phyloP scores from a whole-genome alignment of 2,888 invertebrate species.

The Cheilosia urbana region DNA sequence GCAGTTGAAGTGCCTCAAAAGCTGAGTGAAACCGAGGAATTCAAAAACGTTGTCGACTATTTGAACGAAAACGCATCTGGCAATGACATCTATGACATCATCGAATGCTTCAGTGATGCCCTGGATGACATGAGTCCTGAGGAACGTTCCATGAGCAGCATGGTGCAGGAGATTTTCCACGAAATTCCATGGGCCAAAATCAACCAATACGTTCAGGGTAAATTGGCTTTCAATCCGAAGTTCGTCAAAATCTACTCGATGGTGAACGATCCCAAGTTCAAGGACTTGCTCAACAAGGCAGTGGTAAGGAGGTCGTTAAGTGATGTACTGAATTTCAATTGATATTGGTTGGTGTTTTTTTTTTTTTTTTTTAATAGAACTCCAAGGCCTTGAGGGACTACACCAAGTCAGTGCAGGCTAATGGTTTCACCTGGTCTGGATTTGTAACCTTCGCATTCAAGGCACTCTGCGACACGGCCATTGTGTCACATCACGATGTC shows the following conservation, averaged over 20 bases:
- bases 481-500: conserved; percentile 59
- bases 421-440: conserved; percentile 57
- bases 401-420: conserved; percentile 31
- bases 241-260: conserved; percentile 50
- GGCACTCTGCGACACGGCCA: conserved; percentile 62
- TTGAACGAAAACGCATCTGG: conserved; percentile 64
- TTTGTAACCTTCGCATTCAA: conserved; percentile 58
- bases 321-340: background rate
- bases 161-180: conserved; percentile 30
- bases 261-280: conserved; percentile 58
- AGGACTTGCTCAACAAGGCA: conserved; percentile 41
- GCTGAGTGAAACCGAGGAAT: conserved; percentile 52
- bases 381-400: conserved; percentile 52
- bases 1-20: background rate
- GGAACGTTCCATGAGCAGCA: conserved; percentile 34
- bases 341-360: background rate
- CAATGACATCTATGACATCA: conserved; percentile 45
- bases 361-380: conserved; percentile 16
- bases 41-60: conserved; percentile 48
- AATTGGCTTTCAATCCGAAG: conserved; percentile 37
- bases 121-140: conserved; percentile 31
- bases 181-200: conserved; percentile 63
- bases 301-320: conserved; percentile 41
- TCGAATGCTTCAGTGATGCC: conserved; percentile 50
- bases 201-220: conserved; percentile 37